phyloP scores from a whole-genome alignment of 2,797 vertebrate genomes.

The Rhynchotus rufescens region DNA sequence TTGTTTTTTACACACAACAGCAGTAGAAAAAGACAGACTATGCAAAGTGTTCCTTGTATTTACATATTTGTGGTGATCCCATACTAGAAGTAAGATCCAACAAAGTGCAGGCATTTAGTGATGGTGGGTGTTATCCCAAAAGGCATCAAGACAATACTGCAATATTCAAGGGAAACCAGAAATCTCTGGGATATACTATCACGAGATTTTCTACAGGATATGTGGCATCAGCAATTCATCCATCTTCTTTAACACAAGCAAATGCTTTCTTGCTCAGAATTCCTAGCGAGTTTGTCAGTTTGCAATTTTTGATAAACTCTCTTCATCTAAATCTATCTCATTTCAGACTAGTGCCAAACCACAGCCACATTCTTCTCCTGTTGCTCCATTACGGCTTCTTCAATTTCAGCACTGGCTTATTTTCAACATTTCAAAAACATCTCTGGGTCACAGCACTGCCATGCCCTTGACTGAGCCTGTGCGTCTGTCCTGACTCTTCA shows the following conservation, averaged over 20 bases:
- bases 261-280: not conserved
- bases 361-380: not conserved
- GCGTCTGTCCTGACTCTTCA: accelerated
- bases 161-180: not conserved
- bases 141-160: accelerated
- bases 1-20: not conserved
- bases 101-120: not conserved
- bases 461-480: not conserved
- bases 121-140: not conserved
- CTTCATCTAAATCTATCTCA: not conserved
- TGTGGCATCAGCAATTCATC: not conserved
- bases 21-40: not conserved
- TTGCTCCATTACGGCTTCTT: not conserved
- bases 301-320: not conserved
- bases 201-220: not conserved
- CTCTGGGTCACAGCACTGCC: not conserved
- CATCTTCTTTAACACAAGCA: not conserved
- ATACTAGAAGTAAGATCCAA: not conserved
- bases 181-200: not conserved
- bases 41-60: not conserved
- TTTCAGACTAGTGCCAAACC: not conserved
- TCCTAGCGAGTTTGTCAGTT: not conserved
- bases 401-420: not conserved
- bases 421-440: not conserved
- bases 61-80: not conserved